Base-by-base conservation (phyloP, 2,113 vertebrate genomes). In the Gasterosteus nipponicus region DNA sequence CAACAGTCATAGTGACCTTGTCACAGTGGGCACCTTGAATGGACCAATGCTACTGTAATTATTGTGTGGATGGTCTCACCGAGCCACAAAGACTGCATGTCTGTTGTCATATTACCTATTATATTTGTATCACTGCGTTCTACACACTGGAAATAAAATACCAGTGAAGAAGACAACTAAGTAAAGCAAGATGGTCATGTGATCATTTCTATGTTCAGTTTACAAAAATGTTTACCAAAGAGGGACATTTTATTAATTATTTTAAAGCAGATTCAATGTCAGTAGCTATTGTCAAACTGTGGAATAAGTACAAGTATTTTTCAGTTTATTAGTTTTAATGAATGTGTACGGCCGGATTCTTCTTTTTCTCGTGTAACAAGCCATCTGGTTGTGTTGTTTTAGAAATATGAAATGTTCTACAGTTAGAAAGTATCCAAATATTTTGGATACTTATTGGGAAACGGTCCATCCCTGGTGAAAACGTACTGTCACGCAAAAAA, bases 401-500 rank as follows among this genome's bases (percentile, higher is more conserved):
- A 4, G 33, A 4, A 35, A 35, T 35, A 35, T 35, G 3, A 53
- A 53, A 53, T 22, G 54, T 54, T 54, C 42, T 49, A 68, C 18
- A 39, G 22, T 65, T 15, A 10, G 0, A 42, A 49, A 51, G 38
- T 33, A 54, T 29, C 44, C 44, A 64, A 71, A 47, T 53, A 18
- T 73, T 61, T n/a, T 1, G 22, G 39, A 67, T 51, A 39, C 2
- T 44, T 62, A 42, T 46, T 16, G 31, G 26, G 39, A 69, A 78
- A 75, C 12, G n/a, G 75, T 69, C 66, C 73, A 26, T 70, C 74
- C 26, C 56, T 59, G 42, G 56, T 68, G 7, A 63, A 78, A 80
- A 18, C 51, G 5, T 38, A 57, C 60, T 60, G 54, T 78, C 69
- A 64, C 61, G 65, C 22, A 26, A 26, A 26, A 72, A 59, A 73